Conservation (phyloP, 2,888 invertebrate species). For the Synanthedon vespiformis region DNA sequence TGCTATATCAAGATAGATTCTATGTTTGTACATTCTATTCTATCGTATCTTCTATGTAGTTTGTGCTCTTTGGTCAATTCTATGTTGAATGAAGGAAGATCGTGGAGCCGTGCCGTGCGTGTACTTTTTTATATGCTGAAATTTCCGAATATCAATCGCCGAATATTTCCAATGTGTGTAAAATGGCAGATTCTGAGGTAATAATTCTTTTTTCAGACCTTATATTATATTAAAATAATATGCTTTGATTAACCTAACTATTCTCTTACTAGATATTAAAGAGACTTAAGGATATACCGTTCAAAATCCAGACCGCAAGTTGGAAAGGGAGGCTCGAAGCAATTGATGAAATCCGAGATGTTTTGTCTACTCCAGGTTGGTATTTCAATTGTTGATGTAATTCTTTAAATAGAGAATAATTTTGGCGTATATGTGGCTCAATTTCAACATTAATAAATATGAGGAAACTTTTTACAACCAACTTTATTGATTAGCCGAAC, state of each 20-base stretch:
- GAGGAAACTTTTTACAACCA: too few species aligned
- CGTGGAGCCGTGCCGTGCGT: neutral
- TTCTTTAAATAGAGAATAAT: too few species aligned
- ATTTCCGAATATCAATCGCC: conserved; percentile 5
- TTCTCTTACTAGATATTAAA: conserved; percentile 68
- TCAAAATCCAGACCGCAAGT: conserved; percentile 79
- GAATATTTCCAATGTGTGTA: conserved; percentile 34
- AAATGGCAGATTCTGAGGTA: conserved; percentile 80
- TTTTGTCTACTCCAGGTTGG: conserved; percentile 80
- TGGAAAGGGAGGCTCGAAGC: conserved; percentile 76
- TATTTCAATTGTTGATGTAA: neutral
- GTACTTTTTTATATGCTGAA: conserved; percentile 14
- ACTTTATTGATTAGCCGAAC: too few species aligned
- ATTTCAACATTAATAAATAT: too few species aligned
- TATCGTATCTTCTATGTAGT: too few species aligned
- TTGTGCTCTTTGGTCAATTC: too few species aligned
- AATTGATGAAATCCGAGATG: conserved; percentile 75
- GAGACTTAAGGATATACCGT: conserved; percentile 79
- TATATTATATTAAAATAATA: conserved; percentile 4
- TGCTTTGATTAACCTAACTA: conserved; percentile 8
- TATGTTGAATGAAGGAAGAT: too few species aligned
- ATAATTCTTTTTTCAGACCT: conserved; percentile 12
- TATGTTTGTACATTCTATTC: too few species aligned
- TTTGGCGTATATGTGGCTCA: too few species aligned
- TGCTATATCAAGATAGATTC: too few species aligned